Evolutionary conservation across 37 sponge, comb jelly and placozoan genomes (phyloP), one percentile per base, ranked within the genome.

Genomic region (Theonella swinhoei): DNA sequence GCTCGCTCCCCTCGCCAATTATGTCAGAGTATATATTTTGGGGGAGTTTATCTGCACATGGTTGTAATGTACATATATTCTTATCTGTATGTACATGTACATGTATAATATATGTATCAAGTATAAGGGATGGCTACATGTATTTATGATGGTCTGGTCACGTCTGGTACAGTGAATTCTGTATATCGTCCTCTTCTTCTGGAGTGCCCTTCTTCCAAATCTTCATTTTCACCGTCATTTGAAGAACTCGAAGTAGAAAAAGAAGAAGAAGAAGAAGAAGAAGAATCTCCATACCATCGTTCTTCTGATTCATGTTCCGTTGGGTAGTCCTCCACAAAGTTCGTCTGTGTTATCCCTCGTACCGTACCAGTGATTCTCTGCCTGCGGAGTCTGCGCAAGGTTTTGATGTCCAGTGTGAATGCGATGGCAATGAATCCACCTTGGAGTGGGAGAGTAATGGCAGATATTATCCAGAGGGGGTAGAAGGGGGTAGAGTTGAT

Each of bases 381-480:
- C 14, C 54, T 47, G 11, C 54, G 54, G 54, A 47, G 54, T 14
- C 54, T 7, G 54, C 54, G 54, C 58, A 40, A 25, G 8, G 88
- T 87, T 14, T 74, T 40, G 17, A 75, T 63, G 42, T 87, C 81
- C 3, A 87, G 68, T 64, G 64, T 24, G 42, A 80, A 87, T 3
- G 74, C 74, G 8, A 87, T 0, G 29, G 81, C 75, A 24, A 81
- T 68, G 68, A 80, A 75, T 26, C 68, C 64, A 4, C 88, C 88
- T 75, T 39, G 30, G 4, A 80, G 66, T 2, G 76, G 69, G 3
- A 38, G 26, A 29, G 58, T 14, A 1, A 87, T 34, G 1, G 69
- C 81, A 3, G 58, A 3, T n/a, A 81, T 9, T 24, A 74, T 42
- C 88, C 88, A 87, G 20, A 87, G 76, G 42, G 42, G 29, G 38